phyloP scores from a whole-genome alignment of 1,140 invertebrate genomes.

The Helicoverpa zea region DNA sequence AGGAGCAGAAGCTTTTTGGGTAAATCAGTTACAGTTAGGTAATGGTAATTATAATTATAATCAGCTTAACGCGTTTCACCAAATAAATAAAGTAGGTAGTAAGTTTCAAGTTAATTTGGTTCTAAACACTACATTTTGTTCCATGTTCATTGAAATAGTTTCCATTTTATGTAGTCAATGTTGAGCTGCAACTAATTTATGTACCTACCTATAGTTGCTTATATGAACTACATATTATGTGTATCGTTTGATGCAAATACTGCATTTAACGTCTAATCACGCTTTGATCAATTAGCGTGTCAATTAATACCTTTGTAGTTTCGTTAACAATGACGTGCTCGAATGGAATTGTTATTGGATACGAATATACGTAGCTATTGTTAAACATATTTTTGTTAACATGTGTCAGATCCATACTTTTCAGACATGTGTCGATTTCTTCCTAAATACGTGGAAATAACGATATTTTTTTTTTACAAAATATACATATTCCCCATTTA shows the following conservation, averaged over 20 bases:
- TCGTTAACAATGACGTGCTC: not conserved
- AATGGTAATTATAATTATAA: not conserved
- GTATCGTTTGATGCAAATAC: not conserved
- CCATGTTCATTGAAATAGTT: conserved; percentile 6
- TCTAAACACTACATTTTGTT: not conserved
- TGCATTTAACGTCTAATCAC: not conserved
- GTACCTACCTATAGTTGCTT: not conserved
- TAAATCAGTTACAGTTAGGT: conserved; percentile 36
- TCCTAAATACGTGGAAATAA: too few species aligned
- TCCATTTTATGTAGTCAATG: not conserved
- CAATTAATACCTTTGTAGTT: conserved; percentile 7
- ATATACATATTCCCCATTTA: too few species aligned
- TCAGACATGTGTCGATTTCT: too few species aligned
- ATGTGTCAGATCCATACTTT: too few species aligned
- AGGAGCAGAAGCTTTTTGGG: conserved; percentile 10
- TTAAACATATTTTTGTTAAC: too few species aligned
- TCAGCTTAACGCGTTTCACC: not conserved
- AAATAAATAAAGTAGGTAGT: not conserved
- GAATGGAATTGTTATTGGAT: not conserved
- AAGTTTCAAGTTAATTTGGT: too few species aligned
- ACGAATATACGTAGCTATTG: not conserved
- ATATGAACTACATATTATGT: not conserved
- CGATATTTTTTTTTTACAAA: too few species aligned
- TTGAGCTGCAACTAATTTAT: not conserved
- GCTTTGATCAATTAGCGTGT: conserved; percentile 31